Base-by-base conservation (phyloP, 2,113 vertebrate genomes). In the Siniperca knerii region DNA sequence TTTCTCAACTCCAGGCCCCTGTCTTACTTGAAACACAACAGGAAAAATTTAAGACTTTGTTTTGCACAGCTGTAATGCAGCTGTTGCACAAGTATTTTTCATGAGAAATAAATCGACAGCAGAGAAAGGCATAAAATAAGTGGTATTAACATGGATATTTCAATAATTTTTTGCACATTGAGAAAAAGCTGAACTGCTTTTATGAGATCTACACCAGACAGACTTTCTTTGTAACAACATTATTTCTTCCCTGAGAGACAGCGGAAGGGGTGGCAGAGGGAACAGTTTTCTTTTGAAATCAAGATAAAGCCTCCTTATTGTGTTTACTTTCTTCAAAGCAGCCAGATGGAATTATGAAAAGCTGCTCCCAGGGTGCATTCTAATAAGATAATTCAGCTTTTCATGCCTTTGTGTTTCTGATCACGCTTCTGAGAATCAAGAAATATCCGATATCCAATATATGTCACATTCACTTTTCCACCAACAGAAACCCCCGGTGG, bases 1-100 rank as follows among this genome's bases (percentile, higher is more conserved):
- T 77, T 76, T 46, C 9, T 62, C 16, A 40, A 33, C 37, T 77
- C 23, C 4, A 33, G 25, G 48, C 8, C 18, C 4, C 55, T 52
- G 15, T 62, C 16, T 20, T 70, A 11, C 16, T 68, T 20, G 20
- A 35, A 61, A 75, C 21, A 55, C 4, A 29, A 69, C 46, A 55
- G 8, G 62, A 55, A 40, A 50, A 8, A 75, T 57, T 66, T 71
- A 69, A 77, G 64, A 85, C 70, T 82, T 42, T 74, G 77, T 83
- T 79, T 77, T 52, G 73, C 40, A 50, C 76, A 83, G 60, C 61
- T 83, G 72, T 67, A 55, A 76, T 10, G 70, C 87, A 89, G 75
- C 77, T 81, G 77, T 62, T 82, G 65, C 23, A 46, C 7, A 64
- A 60, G 21, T 15, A 54, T 13, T 46, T 68, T 46, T 48, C 54